Evolutionary conservation across 1,140 invertebrate genomes (phyloP).

Genomic region (Steinernema khuongi): DNA sequence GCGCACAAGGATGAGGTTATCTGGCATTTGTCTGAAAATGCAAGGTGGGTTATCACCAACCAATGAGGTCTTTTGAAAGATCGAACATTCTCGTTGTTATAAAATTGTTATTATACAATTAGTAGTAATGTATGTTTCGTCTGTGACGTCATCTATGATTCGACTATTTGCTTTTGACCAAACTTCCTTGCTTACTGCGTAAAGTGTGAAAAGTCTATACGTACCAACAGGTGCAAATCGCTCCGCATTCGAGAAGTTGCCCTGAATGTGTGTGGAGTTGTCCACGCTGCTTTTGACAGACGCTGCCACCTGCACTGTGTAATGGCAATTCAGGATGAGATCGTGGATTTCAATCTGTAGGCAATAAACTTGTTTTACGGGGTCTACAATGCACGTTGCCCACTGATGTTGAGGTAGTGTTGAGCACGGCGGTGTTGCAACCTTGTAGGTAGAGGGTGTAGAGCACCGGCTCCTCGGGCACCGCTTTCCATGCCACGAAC

Average conservation of each 20-base stretch:
- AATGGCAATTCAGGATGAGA: conserved; percentile 30
- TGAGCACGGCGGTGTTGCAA: conserved; percentile 18
- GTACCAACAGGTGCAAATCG: neutral
- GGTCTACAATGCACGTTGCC: neutral
- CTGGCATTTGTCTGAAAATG: conserved; percentile 44
- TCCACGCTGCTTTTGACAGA: conserved; percentile 24
- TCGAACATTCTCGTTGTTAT: no score
- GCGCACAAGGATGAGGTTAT: conserved; percentile 49
- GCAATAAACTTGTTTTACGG: neutral
- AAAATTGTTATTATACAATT: no score
- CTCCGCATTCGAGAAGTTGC: neutral
- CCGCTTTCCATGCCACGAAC: conserved; percentile 26
- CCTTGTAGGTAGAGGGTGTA: neutral
- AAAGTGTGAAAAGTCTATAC: no score
- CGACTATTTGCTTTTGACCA: no score
- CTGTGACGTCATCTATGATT: no score
- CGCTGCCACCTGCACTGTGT: conserved; percentile 26
- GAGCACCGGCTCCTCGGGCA: neutral
- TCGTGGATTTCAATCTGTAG: conserved; percentile 29
- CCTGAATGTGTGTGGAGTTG: conserved; percentile 25
- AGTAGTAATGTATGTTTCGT: no score
- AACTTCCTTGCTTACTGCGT: no score
- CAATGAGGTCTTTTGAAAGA: neutral
- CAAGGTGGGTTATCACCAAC: neutral
- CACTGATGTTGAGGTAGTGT: conserved; percentile 29